Conservation (phyloP, 2,797 vertebrate genomes). For the Pantherophis alleghaniensis region DNA sequence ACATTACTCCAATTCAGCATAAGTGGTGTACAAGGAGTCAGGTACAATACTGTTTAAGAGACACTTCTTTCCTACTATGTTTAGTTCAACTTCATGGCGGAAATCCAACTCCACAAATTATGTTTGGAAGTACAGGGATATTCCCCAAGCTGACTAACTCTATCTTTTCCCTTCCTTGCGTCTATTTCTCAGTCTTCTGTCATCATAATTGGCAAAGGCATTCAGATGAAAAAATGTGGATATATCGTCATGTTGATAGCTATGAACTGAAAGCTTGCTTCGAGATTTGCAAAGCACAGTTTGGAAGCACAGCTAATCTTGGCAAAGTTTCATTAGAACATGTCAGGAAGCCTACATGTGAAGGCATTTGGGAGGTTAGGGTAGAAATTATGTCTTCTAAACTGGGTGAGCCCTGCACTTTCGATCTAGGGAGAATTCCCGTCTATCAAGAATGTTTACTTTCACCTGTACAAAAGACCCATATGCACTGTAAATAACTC, state of each 20-base stretch:
- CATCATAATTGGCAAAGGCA: neutral
- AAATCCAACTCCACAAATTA: neutral
- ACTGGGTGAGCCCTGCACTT: neutral
- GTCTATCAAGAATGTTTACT: slow-evolving; percentile 6
- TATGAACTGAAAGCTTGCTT: neutral
- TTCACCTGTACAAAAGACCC: neutral
- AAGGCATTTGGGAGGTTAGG: neutral
- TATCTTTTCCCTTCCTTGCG: neutral
- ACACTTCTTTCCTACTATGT: neutral
- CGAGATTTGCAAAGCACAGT: neutral
- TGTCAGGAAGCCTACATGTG: neutral
- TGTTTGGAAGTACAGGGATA: neutral
- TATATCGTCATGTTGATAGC: neutral
- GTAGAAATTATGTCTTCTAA: neutral
- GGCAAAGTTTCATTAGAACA: neutral
- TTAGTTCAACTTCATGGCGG: neutral
- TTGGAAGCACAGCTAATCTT: neutral
- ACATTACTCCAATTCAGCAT: neutral
- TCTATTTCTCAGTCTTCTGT: neutral
- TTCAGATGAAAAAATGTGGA: neutral
- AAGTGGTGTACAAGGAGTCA: neutral
- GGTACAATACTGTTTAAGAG: neutral
- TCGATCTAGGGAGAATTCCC: neutral
- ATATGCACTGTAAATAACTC: neutral
- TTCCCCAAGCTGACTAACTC: neutral